Evolutionary conservation across 30 jellyfish, hydroid and myxozoan species (phyloP).

Genomic region (Calvadosia cruxmelitensis): DNA sequence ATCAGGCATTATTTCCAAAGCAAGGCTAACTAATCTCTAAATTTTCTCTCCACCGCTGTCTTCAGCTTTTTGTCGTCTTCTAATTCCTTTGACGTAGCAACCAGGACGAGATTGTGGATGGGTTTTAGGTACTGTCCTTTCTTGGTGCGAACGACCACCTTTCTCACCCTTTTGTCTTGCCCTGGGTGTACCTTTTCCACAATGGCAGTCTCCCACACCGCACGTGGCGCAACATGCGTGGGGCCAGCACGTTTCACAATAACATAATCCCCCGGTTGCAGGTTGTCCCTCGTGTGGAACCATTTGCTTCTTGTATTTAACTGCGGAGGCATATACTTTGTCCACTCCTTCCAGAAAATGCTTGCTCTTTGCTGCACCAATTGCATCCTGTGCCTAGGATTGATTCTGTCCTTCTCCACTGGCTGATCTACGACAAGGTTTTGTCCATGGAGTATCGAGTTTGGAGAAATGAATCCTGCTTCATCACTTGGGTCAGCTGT

Average conservation of each 20-base stretch:
- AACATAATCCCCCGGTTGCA: neutral
- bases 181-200: constrained; percentile 1
- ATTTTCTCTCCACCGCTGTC: neutral
- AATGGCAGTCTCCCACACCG: neutral
- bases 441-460: neutral
- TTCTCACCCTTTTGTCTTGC: neutral
- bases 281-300: constrained; percentile 1
- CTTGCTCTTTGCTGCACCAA: neutral
- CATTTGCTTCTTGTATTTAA: neutral
- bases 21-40: neutral
- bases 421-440: constrained; percentile 1
- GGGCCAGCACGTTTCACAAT: neutral
- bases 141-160: neutral
- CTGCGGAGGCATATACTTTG: neutral
- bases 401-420: neutral
- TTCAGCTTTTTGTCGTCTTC: neutral
- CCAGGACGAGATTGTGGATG: neutral
- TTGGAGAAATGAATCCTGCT: neutral
- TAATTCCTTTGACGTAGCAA: neutral
- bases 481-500: constrained; percentile 1
- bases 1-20: neutral
- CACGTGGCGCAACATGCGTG: neutral
- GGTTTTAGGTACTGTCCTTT: neutral
- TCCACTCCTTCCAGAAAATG: constrained; percentile 3
- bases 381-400: neutral